Evolutionary conservation across 1,140 invertebrate genomes (phyloP).

Genomic region (Zaprionus africanus): DNA sequence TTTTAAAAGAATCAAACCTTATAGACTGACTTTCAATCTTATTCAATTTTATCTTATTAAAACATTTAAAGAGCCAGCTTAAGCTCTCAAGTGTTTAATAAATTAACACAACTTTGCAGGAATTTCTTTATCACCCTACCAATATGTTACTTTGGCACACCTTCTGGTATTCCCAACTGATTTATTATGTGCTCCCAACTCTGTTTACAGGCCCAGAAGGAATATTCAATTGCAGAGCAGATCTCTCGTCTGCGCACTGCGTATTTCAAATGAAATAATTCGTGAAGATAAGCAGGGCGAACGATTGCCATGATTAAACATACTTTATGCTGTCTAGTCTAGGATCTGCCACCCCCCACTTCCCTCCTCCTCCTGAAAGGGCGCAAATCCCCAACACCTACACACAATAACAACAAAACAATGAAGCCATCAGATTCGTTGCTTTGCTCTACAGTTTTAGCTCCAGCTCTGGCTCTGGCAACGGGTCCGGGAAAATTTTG

Average conservation of each 20-base stretch:
- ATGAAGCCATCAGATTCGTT: conserved; percentile 58
- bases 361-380: not conserved
- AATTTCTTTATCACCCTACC: not conserved
- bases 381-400: conserved; percentile 51
- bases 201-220: not conserved
- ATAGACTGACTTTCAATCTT: not conserved
- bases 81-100: no score
- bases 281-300: conserved; percentile 10
- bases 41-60: no score
- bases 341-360: not conserved
- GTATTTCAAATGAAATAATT: conserved; percentile 30
- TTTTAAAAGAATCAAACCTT: not conserved
- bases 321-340: conserved; percentile 43
- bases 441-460: conserved; percentile 9
- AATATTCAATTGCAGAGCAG: conserved; percentile 17
- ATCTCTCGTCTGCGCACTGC: not conserved
- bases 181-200: not conserved
- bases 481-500: conserved; percentile 64
- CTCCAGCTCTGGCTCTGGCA: not conserved
- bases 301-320: conserved; percentile 44
- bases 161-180: not conserved
- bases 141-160: not conserved
- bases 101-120: not conserved
- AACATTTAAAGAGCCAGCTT: no score
- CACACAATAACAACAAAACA: conserved; percentile 67